Conservation (phyloP, 2,113 vertebrate genomes). For the Menidia beryllina region DNA sequence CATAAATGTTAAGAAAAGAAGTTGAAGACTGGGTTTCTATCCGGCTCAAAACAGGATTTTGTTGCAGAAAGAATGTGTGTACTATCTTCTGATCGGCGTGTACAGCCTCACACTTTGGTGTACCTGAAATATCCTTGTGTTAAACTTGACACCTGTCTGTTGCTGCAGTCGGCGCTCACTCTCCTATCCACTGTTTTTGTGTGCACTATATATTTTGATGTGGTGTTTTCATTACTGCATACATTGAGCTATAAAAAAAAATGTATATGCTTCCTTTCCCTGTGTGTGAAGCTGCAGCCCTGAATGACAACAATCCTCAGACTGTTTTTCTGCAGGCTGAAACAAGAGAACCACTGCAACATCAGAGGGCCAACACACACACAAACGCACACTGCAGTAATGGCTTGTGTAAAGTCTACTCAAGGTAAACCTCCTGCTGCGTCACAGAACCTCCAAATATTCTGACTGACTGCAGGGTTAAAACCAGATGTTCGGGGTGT, state of each 20-base stretch:
- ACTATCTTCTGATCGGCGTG: conserved; percentile 8
- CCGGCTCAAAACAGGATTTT: conserved; percentile 4
- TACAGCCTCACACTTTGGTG: not conserved
- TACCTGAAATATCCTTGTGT: not conserved
- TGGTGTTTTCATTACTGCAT: not conserved
- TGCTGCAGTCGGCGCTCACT: not conserved
- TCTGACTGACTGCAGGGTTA: conserved; percentile 7
- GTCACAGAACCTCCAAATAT: not conserved
- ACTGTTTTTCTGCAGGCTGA: conserved; percentile 32
- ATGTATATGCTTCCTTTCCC: conserved; percentile 9
- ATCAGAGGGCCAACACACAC: conserved; percentile 14
- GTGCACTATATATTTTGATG: not conserved
- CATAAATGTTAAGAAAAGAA: conserved; percentile 1
- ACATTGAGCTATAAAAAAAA: not conserved
- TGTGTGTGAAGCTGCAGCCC: conserved; percentile 14
- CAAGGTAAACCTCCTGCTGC: conserved; percentile 6
- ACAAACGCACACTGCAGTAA: not conserved
- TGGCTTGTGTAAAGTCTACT: not conserved
- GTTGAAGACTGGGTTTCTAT: not conserved
- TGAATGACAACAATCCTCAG: conserved; percentile 33
- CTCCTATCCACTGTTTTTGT: not conserved
- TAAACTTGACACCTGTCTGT: not conserved
- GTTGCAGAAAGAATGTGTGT: not conserved
- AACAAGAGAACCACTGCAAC: conserved; percentile 16
- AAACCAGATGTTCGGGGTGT: not conserved